Evolutionary conservation across 2,113 vertebrate genomes (phyloP).

Genomic region (Siphamia tubifer): DNA sequence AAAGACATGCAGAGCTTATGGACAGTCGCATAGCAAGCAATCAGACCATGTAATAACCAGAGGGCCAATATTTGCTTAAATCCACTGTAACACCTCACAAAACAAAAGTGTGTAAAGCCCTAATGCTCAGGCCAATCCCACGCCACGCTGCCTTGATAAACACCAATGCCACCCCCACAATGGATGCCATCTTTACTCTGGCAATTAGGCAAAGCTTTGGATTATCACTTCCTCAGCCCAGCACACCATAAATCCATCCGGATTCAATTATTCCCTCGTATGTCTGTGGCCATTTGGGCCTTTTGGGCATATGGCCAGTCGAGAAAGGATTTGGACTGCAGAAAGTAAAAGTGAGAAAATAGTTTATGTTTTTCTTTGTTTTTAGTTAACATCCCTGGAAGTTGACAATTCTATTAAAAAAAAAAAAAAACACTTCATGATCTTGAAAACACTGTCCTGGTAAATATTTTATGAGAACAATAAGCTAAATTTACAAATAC

Average conservation of each 20-base stretch:
- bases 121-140: slow-evolving; percentile 66
- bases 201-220: slow-evolving; percentile 74
- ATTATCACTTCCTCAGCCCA: slow-evolving; percentile 62
- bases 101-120: slow-evolving; percentile 63
- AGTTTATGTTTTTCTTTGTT: not conserved
- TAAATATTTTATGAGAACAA: slow-evolving; percentile 60
- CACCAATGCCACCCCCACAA: slow-evolving; percentile 50
- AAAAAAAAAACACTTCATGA: slow-evolving; percentile 44
- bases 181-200: slow-evolving; percentile 67
- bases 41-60: slow-evolving; percentile 71
- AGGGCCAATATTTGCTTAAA: slow-evolving; percentile 64
- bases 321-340: slow-evolving; percentile 38
- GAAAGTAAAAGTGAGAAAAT: slow-evolving; percentile 19
- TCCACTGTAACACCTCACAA: slow-evolving; percentile 70
- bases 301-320: slow-evolving; percentile 42
- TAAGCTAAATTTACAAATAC: slow-evolving; percentile 25
- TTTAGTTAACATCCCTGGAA: slow-evolving; percentile 7
- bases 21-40: slow-evolving; percentile 60
- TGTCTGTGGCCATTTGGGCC: slow-evolving; percentile 53
- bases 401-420: slow-evolving; percentile 59
- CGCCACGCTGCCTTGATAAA: slow-evolving; percentile 61
- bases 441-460: slow-evolving; percentile 21
- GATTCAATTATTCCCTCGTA: slow-evolving; percentile 69
- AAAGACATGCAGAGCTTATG: slow-evolving; percentile 45
- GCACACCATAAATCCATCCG: slow-evolving; percentile 62